Percentiles rank a stretch among this genome's conserved stretches.
Evolutionary conservation across 2,797 vertebrate species (phyloP).

Genomic region (Menidia menidia): DNA sequence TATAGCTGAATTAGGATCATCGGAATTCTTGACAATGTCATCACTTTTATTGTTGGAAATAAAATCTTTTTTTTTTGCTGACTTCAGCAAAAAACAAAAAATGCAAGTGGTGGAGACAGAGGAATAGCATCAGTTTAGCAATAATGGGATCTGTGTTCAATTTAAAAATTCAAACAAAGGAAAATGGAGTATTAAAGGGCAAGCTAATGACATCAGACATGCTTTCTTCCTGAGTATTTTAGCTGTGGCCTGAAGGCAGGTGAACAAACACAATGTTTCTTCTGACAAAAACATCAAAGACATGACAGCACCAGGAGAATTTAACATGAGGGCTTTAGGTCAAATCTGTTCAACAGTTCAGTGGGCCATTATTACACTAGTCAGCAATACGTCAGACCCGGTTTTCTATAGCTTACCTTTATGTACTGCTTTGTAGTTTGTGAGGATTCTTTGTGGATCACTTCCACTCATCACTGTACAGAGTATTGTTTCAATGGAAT

Average conservation of each 20-base stretch:
- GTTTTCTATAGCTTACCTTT: slow-evolving; percentile 77
- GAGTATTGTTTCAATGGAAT: slow-evolving; percentile 40
- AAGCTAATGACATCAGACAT: slow-evolving; percentile 38
- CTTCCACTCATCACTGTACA: slow-evolving; percentile 75
- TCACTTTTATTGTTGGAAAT: slow-evolving; percentile 49
- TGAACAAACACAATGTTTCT: slow-evolving; percentile 67
- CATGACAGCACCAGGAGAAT: slow-evolving; percentile 49
- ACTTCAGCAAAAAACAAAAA: slow-evolving; percentile 47
- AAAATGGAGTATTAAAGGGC: slow-evolving; percentile 10
- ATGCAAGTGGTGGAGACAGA: slow-evolving; percentile 37
- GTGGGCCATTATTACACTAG: slow-evolving; percentile 37
- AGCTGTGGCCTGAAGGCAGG: slow-evolving; percentile 62
- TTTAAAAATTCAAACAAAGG: slow-evolving; percentile 37
- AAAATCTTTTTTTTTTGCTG: slow-evolving; percentile 48
- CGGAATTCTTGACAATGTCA: slow-evolving; percentile 46
- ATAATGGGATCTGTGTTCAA: slow-evolving; percentile 35
- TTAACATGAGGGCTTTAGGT: slow-evolving; percentile 44
- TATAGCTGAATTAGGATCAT: slow-evolving; percentile 57
- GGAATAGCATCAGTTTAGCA: slow-evolving; percentile 28
- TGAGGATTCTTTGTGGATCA: slow-evolving; percentile 63
- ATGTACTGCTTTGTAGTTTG: slow-evolving; percentile 67
- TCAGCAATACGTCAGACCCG: slow-evolving; percentile 18
- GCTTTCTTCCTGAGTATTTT: slow-evolving; percentile 43
- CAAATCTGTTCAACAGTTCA: slow-evolving; percentile 51
- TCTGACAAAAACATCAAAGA: slow-evolving; percentile 57